Evolutionary conservation across 2,113 vertebrate species (phyloP), one percentile per base, ranked within the genome.

Genomic region (Cheirogaleus medius): DNA sequence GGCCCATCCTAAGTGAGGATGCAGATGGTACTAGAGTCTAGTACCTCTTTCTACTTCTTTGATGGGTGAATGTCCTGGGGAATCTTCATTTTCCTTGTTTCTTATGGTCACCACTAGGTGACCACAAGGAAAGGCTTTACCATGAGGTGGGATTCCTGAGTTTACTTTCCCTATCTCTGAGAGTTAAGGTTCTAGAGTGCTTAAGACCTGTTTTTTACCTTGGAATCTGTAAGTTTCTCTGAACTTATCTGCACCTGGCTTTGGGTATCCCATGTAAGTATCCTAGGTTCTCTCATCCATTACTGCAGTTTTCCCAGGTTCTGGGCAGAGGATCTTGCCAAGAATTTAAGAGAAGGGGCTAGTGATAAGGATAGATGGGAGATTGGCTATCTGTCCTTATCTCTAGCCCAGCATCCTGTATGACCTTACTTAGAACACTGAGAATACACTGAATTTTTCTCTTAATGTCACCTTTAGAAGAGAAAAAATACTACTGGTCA

Each of bases 51-150:
- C 66, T 29, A 32, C 27, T 3, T 29, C 20, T 95, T 82, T 90
- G 60, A 52, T 85, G 68, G 9, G 17, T 66, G 29, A n/a, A 47
- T 82, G 60, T 85, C 49, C 32, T 81, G 58, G 54, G 9, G 10
- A 42, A 42, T 97, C 42, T 94, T 91, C 68, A 76, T 94, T 96
- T 93, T 76, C 10, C 10, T 21, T 63, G 92, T 96, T 93, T 91
- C 13, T 66, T 83, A 8, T 42, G 23, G 64, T 91, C 71, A 44
- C 27, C 18, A 42, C 18, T 7, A 71, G 37, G 71, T 74, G 63
- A 85, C 81, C 37, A 18, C 47, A 88, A 23, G 18, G 37, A 49
- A 88, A 92, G 42, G 37, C 29, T 58, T 93, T 92, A 87, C 44
- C 6, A 3, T 69, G 74, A 77, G 18, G 32, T 92, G 39, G 60